A percentile compares a stretch with the other conserved stretches of the same genome.
These are phyloP conservation scores for Ophion ventricosus DNA, from an alignment of 2,888 invertebrate genomes.

Conservation along the genomic window DNA sequence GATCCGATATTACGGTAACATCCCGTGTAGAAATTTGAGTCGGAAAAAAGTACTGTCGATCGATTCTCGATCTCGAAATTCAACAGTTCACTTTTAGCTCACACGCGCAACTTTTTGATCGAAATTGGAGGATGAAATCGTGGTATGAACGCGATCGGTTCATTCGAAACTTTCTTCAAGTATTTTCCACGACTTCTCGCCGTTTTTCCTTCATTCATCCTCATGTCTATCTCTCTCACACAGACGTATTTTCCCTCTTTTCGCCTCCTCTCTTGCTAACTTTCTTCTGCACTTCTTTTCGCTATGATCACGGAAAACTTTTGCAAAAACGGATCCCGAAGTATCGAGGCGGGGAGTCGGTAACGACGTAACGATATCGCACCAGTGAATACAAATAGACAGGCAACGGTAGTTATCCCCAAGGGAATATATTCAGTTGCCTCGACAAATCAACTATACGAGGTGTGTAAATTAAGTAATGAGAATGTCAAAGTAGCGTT, in stretches of 20 bases:
- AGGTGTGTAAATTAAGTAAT: too few species aligned
- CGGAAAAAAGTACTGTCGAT: too few species aligned
- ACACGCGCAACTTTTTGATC: too few species aligned
- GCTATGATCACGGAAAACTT: constrained; percentile 11
- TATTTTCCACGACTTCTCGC: background rate
- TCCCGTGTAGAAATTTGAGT: too few species aligned
- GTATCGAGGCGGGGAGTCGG: constrained; percentile 52
- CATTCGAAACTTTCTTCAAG: background rate
- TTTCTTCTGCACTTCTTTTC: background rate
- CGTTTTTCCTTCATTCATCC: background rate
- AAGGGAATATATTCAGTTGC: constrained; percentile 50
- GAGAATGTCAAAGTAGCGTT: too few species aligned
- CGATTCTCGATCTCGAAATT: background rate
- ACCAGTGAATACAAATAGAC: background rate
- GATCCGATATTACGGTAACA: too few species aligned
- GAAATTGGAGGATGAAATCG: background rate
- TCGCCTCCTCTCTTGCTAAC: background rate
- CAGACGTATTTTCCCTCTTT: background rate
- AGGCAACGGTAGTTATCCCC: constrained; percentile 19
- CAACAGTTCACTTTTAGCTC: too few species aligned
- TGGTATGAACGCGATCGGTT: too few species aligned
- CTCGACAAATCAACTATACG: constrained; percentile 61
- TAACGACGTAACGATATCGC: constrained; percentile 39
- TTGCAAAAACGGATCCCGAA: constrained; percentile 45
- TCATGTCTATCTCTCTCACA: background rate